Percentiles rank a stretch among this genome's conserved stretches.
Conservation (phyloP, 2,888 invertebrate genomes). For the Anagyrus pseudococci region DNA sequence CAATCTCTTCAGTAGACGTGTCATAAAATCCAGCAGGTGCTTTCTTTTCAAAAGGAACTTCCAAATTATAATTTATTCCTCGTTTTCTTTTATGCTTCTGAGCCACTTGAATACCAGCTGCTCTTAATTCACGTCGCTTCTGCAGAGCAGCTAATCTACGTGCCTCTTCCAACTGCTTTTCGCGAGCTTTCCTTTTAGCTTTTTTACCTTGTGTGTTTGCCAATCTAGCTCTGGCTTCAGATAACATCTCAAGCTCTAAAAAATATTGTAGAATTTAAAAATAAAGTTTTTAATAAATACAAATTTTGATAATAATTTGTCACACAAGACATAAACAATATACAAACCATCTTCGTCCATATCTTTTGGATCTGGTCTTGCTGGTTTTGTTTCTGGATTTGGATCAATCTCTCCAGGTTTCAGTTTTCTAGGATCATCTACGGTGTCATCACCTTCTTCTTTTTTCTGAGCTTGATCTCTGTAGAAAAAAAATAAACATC, state of each 20-base stretch:
- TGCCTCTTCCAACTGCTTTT: constrained; percentile 98
- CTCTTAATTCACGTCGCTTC: constrained; percentile 95
- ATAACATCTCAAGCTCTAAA: constrained; percentile 96
- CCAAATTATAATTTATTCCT: constrained; percentile 95
- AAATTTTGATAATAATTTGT: neutral
- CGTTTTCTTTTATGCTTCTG: constrained; percentile 83
- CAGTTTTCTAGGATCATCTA: constrained; percentile 94
- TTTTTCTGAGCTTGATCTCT: constrained; percentile 97
- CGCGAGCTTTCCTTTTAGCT: constrained; percentile 92
- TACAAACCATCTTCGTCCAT: constrained; percentile 97
- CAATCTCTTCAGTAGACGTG: constrained; percentile 86
- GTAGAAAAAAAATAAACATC: constrained; percentile 42
- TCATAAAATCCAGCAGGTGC: constrained; percentile 95
- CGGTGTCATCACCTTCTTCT: constrained; percentile 90
- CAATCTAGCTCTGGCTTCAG: constrained; percentile 96
- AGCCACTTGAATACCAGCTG: constrained; percentile 85
- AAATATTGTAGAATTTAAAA: constrained; percentile 33
- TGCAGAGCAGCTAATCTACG: constrained; percentile 94
- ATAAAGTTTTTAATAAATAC: neutral
- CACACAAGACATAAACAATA: constrained; percentile 7
- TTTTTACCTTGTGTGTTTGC: constrained; percentile 98
- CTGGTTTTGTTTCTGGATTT: constrained; percentile 99
- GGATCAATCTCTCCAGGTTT: constrained; percentile 99
- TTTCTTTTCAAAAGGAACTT: constrained; percentile 96
- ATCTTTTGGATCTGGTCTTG: constrained; percentile 97